phyloP scores from a whole-genome alignment of 1,140 invertebrate species.

The Tachypleus tridentatus region DNA sequence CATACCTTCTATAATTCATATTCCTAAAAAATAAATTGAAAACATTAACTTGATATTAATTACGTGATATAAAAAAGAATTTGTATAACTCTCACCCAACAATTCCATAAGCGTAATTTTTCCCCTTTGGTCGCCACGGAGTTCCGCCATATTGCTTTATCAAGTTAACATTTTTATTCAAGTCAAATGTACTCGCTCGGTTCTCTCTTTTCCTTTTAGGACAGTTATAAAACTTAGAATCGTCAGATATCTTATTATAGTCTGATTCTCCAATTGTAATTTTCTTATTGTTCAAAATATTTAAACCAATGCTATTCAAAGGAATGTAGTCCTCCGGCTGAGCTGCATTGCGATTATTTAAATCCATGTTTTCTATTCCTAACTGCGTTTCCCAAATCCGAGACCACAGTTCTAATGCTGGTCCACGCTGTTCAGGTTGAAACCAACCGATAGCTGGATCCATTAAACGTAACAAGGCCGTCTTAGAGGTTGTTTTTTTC shows the following conservation, averaged over 20 bases:
- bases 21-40: no score
- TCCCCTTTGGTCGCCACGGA: conserved; percentile 64
- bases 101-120: conserved; percentile 41
- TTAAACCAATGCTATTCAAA: conserved; percentile 10
- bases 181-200: conserved; percentile 73
- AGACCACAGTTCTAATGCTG: conserved; percentile 82
- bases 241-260: conserved; percentile 12
- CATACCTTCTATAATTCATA: no score
- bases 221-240: conserved; percentile 45
- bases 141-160: conserved; percentile 65
- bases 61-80: no score
- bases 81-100: conserved; percentile 49
- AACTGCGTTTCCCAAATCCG: conserved; percentile 77
- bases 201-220: conserved; percentile 71
- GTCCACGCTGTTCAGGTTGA: conserved; percentile 92
- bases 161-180: conserved; percentile 70
- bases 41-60: no score
- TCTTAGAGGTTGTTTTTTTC: no score
- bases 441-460: conserved; percentile 92
- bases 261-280: conserved; percentile 29
- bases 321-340: conserved; percentile 23
- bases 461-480: conserved; percentile 43
- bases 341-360: conserved; percentile 34
- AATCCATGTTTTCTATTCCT: conserved; percentile 52
- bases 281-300: conserved; percentile 21